A percentile compares a stretch with the other conserved stretches of the same genome.
phyloP scores from a whole-genome alignment of 2,888 invertebrate genomes.

The Pegoplata infirma region DNA sequence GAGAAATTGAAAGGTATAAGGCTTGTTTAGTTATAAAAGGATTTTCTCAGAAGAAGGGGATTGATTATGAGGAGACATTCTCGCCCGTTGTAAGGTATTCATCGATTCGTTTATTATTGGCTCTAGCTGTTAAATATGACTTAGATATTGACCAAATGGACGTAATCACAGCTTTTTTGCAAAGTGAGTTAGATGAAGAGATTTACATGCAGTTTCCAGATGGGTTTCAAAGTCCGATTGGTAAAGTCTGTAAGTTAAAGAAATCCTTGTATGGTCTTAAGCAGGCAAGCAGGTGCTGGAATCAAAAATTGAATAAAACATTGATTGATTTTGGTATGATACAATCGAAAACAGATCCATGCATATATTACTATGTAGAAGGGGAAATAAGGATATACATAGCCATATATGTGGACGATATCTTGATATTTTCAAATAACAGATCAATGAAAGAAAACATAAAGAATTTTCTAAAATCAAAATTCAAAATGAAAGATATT shows the following conservation, averaged over 20 bases:
- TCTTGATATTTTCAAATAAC: too few relatives aligned
- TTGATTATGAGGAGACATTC: slow-evolving; percentile 35
- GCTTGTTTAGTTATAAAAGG: too few relatives aligned
- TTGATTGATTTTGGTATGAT: slow-evolving; percentile 15
- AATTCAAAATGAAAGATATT: too few relatives aligned
- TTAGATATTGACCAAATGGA: slow-evolving; percentile 61
- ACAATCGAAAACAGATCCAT: slow-evolving; percentile 27
- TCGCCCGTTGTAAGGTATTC: slow-evolving; percentile 26
- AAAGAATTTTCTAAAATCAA: too few relatives aligned
- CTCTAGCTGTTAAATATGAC: too few relatives aligned
- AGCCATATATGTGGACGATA: too few relatives aligned
- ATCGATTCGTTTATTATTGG: slow-evolving; percentile 7
- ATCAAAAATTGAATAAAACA: slow-evolving; percentile 36
- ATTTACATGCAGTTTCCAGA: slow-evolving; percentile 55
- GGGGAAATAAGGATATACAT: too few relatives aligned
- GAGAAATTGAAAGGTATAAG: background rate
- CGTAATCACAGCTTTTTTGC: slow-evolving; percentile 50
- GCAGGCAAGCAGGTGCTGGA: slow-evolving; percentile 58
- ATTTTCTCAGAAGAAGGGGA: too few relatives aligned
- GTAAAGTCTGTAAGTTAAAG: slow-evolving; percentile 38
- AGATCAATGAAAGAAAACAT: too few relatives aligned
- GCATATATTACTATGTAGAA: slow-evolving; percentile 40
- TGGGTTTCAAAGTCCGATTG: slow-evolving; percentile 32
- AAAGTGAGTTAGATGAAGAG: slow-evolving; percentile 52
- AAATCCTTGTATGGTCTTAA: slow-evolving; percentile 61